Evolutionary conservation across 1,140 invertebrate species (phyloP).

Genomic region (Pseudomyrmex concolor): DNA sequence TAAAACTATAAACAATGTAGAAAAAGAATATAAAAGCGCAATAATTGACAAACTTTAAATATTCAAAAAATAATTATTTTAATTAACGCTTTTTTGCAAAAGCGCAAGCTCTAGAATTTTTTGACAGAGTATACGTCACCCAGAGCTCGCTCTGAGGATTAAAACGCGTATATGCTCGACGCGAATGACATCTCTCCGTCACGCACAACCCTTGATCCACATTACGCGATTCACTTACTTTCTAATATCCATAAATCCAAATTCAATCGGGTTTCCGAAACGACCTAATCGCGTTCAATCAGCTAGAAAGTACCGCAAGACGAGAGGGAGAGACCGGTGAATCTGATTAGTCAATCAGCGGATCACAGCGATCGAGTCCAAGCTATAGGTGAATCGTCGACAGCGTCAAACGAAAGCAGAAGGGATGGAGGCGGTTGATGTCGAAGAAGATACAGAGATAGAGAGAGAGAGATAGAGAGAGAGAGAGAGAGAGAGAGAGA

Average conservation of each 20-base stretch:
- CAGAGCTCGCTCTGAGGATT: too few relatives aligned
- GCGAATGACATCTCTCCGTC: background rate
- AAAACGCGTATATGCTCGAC: background rate
- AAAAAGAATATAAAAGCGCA: too few relatives aligned
- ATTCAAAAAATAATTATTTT: too few relatives aligned
- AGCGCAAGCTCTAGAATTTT: too few relatives aligned
- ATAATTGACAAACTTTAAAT: too few relatives aligned
- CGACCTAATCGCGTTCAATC: conserved; percentile 71
- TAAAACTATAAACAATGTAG: too few relatives aligned
- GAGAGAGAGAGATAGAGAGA: conserved; percentile 43
- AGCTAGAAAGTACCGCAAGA: conserved; percentile 59
- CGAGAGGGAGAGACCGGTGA: conserved; percentile 53
- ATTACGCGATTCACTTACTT: conserved; percentile 54
- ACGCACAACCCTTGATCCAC: conserved; percentile 24
- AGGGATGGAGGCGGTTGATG: background rate
- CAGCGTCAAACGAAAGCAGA: background rate
- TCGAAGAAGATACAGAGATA: conserved; percentile 16
- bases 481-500: conserved; percentile 38
- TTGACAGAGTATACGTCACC: too few relatives aligned
- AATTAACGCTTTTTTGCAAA: too few relatives aligned
- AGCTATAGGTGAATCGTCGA: conserved; percentile 54
- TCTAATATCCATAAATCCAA: conserved; percentile 70
- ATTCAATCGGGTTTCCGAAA: conserved; percentile 68
- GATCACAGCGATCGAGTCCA: conserved; percentile 19
- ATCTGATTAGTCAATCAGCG: conserved; percentile 72